Conservation (phyloP, 1,140 invertebrate genomes). For the Trypoxylus dichotomus region DNA sequence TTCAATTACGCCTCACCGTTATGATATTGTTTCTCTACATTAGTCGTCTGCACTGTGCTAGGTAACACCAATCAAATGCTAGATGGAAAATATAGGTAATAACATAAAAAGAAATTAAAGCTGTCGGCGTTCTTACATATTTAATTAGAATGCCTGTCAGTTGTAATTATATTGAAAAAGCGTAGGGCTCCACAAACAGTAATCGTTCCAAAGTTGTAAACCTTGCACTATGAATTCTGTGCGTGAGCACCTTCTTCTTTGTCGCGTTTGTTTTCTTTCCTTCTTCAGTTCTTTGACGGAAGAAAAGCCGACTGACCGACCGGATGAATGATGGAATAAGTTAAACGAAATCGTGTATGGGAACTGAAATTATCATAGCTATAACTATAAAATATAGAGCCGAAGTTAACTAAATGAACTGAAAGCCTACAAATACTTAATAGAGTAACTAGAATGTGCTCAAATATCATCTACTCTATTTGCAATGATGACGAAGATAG, state of each 20-base stretch:
- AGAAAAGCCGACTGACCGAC: background rate
- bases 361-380: too few relatives aligned
- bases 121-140: conserved; percentile 13
- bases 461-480: too few relatives aligned
- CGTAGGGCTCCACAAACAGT: conserved; percentile 5
- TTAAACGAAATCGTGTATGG: too few relatives aligned
- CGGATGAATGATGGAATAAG: background rate
- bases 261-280: background rate
- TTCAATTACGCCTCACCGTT: too few relatives aligned
- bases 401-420: too few relatives aligned
- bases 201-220: background rate
- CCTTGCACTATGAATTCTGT: background rate
- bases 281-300: background rate
- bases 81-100: background rate
- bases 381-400: too few relatives aligned
- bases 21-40: background rate
- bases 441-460: too few relatives aligned
- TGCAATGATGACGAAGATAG: too few relatives aligned
- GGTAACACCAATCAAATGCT: background rate
- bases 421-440: too few relatives aligned
- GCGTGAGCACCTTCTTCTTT: background rate
- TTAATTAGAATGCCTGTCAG: conserved; percentile 22
- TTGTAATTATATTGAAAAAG: conserved; percentile 17
- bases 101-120: conserved; percentile 16
- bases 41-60: background rate